A percentile compares a stretch with the other conserved stretches of the same genome.
Conservation (phyloP, 2,797 vertebrate species). For the Alauda arvensis region DNA sequence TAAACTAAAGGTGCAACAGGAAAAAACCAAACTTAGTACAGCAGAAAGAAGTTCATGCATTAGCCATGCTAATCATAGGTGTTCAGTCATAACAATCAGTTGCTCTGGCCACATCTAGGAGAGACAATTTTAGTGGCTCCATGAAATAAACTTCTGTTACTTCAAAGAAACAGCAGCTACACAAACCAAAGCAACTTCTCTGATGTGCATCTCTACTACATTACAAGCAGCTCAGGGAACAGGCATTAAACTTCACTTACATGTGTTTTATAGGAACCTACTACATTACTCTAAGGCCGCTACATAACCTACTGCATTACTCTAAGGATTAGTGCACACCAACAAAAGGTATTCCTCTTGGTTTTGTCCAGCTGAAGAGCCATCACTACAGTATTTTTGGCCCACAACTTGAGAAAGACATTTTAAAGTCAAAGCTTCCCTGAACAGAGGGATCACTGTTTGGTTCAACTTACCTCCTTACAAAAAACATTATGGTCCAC, state of each 20-base stretch:
- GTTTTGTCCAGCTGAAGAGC: not conserved
- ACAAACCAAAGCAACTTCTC: not conserved
- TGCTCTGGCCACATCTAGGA: not conserved
- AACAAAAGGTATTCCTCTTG: not conserved
- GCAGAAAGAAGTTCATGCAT: not conserved
- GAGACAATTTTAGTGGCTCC: not conserved
- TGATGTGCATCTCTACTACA: not conserved
- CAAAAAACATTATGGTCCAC: not conserved
- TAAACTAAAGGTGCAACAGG: not conserved
- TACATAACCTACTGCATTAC: not conserved
- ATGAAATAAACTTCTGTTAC: not conserved
- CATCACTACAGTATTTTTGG: not conserved
- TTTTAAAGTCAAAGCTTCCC: not conserved
- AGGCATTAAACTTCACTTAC: not conserved
- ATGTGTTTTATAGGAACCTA: not conserved
- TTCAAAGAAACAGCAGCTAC: not conserved
- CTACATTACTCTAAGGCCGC: not conserved
- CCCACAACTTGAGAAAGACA: not conserved
- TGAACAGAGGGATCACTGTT: not conserved
- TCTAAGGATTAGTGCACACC: not conserved
- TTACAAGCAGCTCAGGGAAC: not conserved
- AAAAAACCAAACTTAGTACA: not conserved
- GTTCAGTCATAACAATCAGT: not conserved
- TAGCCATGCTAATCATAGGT: not conserved
- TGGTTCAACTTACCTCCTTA: not conserved